Percentiles rank a stretch among this genome's conserved stretches.
phyloP scores from a whole-genome alignment of 1,140 invertebrate species.

The Panulirus ornatus region DNA sequence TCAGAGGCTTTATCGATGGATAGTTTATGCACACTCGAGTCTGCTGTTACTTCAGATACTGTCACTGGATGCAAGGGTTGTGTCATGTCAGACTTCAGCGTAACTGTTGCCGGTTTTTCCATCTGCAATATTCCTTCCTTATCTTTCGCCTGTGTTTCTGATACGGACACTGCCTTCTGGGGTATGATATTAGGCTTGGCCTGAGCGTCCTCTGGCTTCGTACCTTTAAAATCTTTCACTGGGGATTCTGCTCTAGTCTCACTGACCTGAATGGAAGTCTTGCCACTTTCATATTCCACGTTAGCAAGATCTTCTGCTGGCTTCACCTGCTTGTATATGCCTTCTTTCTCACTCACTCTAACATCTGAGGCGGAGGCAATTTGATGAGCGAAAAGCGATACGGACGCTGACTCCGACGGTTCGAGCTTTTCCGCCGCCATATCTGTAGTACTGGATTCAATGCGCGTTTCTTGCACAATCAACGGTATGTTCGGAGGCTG shows the following conservation, averaged over 20 bases:
- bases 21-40: slow-evolving; percentile 54
- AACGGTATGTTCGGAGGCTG: slow-evolving; percentile 58
- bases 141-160: slow-evolving; percentile 70
- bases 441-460: slow-evolving; percentile 40
- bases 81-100: slow-evolving; percentile 52
- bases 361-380: slow-evolving; percentile 74
- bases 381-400: slow-evolving; percentile 58
- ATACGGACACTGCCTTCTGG: slow-evolving; percentile 80
- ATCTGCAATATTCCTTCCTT: slow-evolving; percentile 69
- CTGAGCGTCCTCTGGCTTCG: slow-evolving; percentile 79
- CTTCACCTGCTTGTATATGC: slow-evolving; percentile 53
- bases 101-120: slow-evolving; percentile 60
- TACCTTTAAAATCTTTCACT: slow-evolving; percentile 71
- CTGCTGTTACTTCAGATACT: slow-evolving; percentile 65
- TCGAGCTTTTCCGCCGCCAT: slow-evolving; percentile 49
- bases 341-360: slow-evolving; percentile 71
- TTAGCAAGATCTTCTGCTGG: slow-evolving; percentile 63
- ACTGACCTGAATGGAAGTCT: slow-evolving; percentile 73
- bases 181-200: slow-evolving; percentile 80
- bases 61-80: slow-evolving; percentile 62
- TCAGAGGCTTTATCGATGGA: slow-evolving; percentile 78
- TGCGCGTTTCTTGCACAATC: slow-evolving; percentile 59
- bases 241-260: slow-evolving; percentile 72
- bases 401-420: slow-evolving; percentile 57
- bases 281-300: slow-evolving; percentile 66